phyloP scores from a whole-genome alignment of 92 coral and sea anemone species.

The Isaurus tuberculatus region DNA sequence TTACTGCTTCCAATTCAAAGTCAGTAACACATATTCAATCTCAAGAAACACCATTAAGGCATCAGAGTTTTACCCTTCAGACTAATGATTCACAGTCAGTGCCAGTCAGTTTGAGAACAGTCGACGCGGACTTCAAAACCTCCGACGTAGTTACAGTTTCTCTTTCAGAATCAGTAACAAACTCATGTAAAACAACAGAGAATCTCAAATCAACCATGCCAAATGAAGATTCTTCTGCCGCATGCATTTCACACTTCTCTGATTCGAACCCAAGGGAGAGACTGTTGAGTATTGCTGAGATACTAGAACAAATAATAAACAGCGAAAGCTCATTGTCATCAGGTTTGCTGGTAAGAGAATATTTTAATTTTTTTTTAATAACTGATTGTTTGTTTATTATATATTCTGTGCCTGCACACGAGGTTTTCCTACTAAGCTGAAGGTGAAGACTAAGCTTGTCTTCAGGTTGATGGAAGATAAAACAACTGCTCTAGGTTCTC shows the following conservation, averaged over 20 bases:
- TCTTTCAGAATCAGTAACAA: not conserved
- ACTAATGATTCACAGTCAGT: not conserved
- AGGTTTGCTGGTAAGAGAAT: conserved; percentile 28
- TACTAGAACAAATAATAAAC: conserved; percentile 24
- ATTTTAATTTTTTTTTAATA: not conserved
- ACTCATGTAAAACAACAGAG: not conserved
- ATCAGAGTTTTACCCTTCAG: not conserved
- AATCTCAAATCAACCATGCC: too few species aligned
- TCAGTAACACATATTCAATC: not conserved
- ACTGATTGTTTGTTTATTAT: not conserved
- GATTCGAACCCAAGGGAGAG: not conserved
- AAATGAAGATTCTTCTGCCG: not conserved
- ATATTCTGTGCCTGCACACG: too few species aligned
- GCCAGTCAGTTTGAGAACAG: not conserved
- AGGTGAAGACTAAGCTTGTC: too few species aligned
- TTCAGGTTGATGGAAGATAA: too few species aligned
- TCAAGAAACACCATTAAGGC: not conserved
- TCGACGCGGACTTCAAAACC: not conserved
- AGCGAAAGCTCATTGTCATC: not conserved
- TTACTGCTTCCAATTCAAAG: too few species aligned
- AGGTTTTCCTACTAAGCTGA: too few species aligned
- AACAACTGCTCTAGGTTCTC: too few species aligned
- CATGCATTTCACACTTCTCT: not conserved
- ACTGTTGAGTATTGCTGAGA: conserved; percentile 29
- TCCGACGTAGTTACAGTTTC: not conserved